Percentiles rank a stretch among this genome's conserved stretches.
Evolutionary conservation across 2,888 invertebrate genomes (phyloP).

Genomic region (Agapostemon virescens): DNA sequence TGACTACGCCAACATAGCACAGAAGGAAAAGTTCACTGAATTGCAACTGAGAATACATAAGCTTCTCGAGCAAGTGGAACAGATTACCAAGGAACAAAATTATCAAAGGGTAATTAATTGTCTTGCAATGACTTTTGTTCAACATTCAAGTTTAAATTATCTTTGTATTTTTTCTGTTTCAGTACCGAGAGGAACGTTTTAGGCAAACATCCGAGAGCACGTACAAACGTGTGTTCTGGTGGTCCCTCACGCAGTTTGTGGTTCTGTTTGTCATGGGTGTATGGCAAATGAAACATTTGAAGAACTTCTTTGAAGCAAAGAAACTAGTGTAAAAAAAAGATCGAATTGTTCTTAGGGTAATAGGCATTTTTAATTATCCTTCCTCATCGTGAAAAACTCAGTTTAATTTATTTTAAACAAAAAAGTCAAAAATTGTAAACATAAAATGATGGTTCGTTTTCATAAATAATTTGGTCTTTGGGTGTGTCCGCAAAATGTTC

Average conservation of each 20-base stretch:
- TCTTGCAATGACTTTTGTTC: background rate
- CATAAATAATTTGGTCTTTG: slow-evolving; percentile 19
- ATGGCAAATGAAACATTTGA: slow-evolving; percentile 99
- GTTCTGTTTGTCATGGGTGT: slow-evolving; percentile 96
- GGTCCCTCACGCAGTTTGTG: slow-evolving; percentile 95
- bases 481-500: background rate
- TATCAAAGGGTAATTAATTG: slow-evolving; percentile 91
- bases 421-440: background rate
- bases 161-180: slow-evolving; percentile 67
- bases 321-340: slow-evolving; percentile 91
- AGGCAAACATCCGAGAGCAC: slow-evolving; percentile 99
- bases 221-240: slow-evolving; percentile 96
- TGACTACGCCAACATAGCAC: slow-evolving; percentile 98
- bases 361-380: slow-evolving; percentile 28
- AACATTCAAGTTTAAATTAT: slow-evolving; percentile 16
- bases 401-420: slow-evolving; percentile 23
- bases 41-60: slow-evolving; percentile 96
- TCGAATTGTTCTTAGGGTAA: slow-evolving; percentile 3
- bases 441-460: background rate
- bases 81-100: slow-evolving; percentile 99
- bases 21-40: slow-evolving; percentile 98
- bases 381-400: background rate
- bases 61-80: slow-evolving; percentile 97
- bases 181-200: slow-evolving; percentile 99
- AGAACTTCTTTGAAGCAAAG: slow-evolving; percentile 99